Evolutionary conservation across 2,113 vertebrate genomes (phyloP).

Genomic region (Cercocebus atys): DNA sequence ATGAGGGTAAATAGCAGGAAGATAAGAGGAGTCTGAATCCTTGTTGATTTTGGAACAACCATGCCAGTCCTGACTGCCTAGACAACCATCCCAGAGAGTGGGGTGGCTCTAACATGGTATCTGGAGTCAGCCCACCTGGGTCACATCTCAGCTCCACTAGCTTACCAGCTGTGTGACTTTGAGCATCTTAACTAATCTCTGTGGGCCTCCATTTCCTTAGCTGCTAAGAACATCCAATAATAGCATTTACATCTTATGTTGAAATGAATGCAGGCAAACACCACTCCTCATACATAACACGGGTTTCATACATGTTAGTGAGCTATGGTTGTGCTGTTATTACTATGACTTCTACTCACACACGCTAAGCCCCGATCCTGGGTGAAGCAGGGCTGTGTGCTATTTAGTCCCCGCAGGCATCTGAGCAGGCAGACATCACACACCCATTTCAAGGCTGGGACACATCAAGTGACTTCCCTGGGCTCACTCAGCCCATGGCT

Average conservation of each 20-base stretch:
- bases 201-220: background rate
- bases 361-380: background rate
- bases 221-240: background rate
- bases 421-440: background rate
- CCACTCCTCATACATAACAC: accelerated
- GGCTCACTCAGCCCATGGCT: background rate
- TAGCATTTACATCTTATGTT: background rate
- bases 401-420: accelerated
- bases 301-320: accelerated
- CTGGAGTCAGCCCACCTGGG: background rate
- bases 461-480: accelerated
- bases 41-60: background rate
- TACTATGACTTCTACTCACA: background rate
- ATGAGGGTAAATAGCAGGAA: background rate
- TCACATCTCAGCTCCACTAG: background rate
- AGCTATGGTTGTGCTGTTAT: accelerated
- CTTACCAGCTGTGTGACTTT: accelerated
- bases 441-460: accelerated
- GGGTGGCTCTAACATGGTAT: background rate
- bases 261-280: background rate
- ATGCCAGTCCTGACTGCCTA: background rate
- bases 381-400: accelerated
- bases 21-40: background rate
- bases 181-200: background rate
- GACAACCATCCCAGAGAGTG: accelerated